Evolutionary conservation across 2,888 invertebrate species (phyloP), one percentile per base, ranked within the genome.

Genomic region (Amblyjoppa proteus): DNA sequence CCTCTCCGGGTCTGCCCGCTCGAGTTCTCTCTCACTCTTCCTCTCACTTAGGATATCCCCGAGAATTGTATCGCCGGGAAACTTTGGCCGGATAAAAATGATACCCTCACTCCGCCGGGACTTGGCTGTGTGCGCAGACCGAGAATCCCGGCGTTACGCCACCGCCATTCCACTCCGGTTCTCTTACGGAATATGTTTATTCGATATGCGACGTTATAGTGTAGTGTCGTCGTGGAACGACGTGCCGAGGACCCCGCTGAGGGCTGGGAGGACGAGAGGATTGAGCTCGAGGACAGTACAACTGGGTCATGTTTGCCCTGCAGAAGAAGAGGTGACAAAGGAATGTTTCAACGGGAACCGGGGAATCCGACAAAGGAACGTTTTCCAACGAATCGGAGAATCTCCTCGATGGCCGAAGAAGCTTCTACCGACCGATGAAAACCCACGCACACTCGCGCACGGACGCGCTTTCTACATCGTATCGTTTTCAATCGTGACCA

Each of bases 281-380:
- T 74, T 68, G 25, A 66, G 76, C 38, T 34, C 58, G 66, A 85
- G 75, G 79, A 56, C 71, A 45, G 41, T 49, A 58, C 58, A 87
- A 83, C 81, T 87, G 78, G 87, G 81, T 87, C 85, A 81, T 86
- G 80, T 87, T 86, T 86, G 84, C 74, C 74, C 74, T 58, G 31
- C 71, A 56, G 75, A 73, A 86, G 71, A 70, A 73, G 79, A 87
- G 70, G 78, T 86, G 70, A 87, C 80, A 75, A 81, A 83, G 82
- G 38, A 83, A 75, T 77, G 77, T 80, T 74, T 78, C 77, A 75
- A 49, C 66, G 64, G 56, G 64, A 49, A 4, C 56, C 56, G 20
- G 74, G 70, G 61, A 79, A 75, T 79, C 70, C 75, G 71, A 85
- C 78, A 85, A 85, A 76, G 58, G 66, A 85, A 71, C 64, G 70